Conservation (phyloP, 2,888 invertebrate species). For the Hypomecis punctinalis region DNA sequence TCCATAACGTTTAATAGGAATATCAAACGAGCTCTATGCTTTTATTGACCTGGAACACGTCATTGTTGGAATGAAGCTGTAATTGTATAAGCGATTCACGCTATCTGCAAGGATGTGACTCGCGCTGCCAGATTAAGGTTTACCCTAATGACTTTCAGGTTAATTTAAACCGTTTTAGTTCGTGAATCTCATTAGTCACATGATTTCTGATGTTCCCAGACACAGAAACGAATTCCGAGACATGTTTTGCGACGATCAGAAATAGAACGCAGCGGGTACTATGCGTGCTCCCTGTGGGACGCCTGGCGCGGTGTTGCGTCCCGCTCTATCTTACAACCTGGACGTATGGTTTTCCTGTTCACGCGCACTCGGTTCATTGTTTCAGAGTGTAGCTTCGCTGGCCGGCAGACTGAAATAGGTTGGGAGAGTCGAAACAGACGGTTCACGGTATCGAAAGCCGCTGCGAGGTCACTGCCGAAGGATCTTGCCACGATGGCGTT, state of each 20-base stretch:
- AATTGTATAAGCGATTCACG: constrained; percentile 46
- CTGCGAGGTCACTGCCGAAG: constrained; percentile 80
- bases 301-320: constrained; percentile 66
- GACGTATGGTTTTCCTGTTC: constrained; percentile 74
- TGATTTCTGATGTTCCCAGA: constrained; percentile 82
- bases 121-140: background rate
- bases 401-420: constrained; percentile 82
- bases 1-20: constrained; percentile 61
- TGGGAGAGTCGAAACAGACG: constrained; percentile 80
- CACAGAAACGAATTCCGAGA: constrained; percentile 84
- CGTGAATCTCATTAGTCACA: constrained; percentile 77
- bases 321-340: constrained; percentile 66
- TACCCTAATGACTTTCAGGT: constrained; percentile 37
- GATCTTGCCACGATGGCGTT: constrained; percentile 60
- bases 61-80: constrained; percentile 52
- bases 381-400: constrained; percentile 76
- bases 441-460: constrained; percentile 78
- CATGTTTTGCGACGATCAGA: constrained; percentile 82
- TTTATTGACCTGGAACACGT: constrained; percentile 56
- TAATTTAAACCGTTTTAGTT: constrained; percentile 57
- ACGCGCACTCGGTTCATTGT: constrained; percentile 79
- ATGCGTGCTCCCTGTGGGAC: constrained; percentile 79
- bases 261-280: constrained; percentile 83
- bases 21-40: constrained; percentile 51
- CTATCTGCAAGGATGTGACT: constrained; percentile 43